phyloP scores from a whole-genome alignment of 2,888 invertebrate species.

The Cinara cedri region DNA sequence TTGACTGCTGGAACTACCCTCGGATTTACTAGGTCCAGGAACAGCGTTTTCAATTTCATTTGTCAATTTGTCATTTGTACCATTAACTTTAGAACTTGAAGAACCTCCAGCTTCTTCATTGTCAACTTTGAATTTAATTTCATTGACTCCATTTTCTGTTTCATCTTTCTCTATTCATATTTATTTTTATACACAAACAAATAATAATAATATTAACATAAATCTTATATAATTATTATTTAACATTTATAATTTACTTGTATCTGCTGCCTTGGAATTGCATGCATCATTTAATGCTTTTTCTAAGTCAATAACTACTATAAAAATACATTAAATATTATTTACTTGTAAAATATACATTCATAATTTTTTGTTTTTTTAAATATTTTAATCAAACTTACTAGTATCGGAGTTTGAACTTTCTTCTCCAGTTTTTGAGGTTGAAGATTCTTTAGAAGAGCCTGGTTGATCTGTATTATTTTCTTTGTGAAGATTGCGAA shows the following conservation, averaged over 20 bases:
- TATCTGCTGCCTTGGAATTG: not conserved
- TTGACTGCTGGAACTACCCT: conserved; percentile 23
- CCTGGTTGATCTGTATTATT: not conserved
- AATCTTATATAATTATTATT: too few species aligned
- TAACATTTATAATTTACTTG: not conserved
- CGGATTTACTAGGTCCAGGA: not conserved
- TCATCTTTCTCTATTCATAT: conserved; percentile 6
- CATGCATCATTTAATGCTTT: not conserved
- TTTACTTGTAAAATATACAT: not conserved
- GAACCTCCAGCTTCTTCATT: conserved; percentile 7
- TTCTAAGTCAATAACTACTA: not conserved
- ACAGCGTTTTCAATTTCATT: not conserved
- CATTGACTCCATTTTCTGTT: conserved; percentile 26
- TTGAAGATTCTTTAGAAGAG: not conserved
- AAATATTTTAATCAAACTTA: not conserved
- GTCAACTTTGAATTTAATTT: not conserved
- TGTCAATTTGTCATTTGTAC: not conserved
- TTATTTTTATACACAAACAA: too few species aligned
- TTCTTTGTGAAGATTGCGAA: not conserved
- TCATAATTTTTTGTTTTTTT: not conserved
- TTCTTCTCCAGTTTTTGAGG: not conserved
- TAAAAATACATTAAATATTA: not conserved
- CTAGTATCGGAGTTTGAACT: not conserved
- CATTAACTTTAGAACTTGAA: conserved; percentile 16
- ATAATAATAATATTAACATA: too few species aligned